A percentile compares a stretch with the other conserved stretches of the same genome.
These are phyloP conservation scores for Diplosoma virens DNA, from an alignment of 23 tunicate species.

Conservation along the genomic window DNA sequence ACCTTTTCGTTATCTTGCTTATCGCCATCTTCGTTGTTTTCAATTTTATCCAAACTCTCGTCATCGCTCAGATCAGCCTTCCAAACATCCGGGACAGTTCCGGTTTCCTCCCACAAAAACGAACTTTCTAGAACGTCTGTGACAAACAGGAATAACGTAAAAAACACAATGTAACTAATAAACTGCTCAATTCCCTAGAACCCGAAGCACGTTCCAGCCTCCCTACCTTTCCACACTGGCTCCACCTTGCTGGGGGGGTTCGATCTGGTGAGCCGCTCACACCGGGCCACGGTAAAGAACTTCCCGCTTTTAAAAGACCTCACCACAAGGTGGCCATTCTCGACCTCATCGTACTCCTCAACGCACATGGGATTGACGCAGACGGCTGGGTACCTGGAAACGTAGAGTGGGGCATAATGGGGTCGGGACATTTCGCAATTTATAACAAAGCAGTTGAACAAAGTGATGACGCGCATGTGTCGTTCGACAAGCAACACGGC, in stretches of 20 bases:
- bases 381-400: constrained; percentile 81
- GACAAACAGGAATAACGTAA: too few relatives aligned
- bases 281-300: constrained; percentile 14
- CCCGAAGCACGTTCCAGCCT: too few relatives aligned
- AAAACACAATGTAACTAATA: too few relatives aligned
- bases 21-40: not conserved
- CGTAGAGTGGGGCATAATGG: too few relatives aligned
- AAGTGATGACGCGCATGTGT: too few relatives aligned
- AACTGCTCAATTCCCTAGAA: too few relatives aligned
- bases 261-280: constrained; percentile 29
- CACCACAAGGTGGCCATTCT: constrained; percentile 40
- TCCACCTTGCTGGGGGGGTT: constrained; percentile 65
- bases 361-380: constrained; percentile 69
- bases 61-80: constrained; percentile 25
- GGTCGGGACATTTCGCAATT: too few relatives aligned
- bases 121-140: constrained; percentile 54
- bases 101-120: constrained; percentile 40
- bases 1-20: not conserved
- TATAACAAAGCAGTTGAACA: too few relatives aligned
- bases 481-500: too few relatives aligned
- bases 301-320: constrained; percentile 83
- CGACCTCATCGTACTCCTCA: constrained; percentile 40
- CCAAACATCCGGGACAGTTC: constrained; percentile 70
- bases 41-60: not conserved
- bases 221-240: constrained; percentile 75